phyloP scores from a whole-genome alignment of 2,113 vertebrate species.

The Mellivora capensis region DNA sequence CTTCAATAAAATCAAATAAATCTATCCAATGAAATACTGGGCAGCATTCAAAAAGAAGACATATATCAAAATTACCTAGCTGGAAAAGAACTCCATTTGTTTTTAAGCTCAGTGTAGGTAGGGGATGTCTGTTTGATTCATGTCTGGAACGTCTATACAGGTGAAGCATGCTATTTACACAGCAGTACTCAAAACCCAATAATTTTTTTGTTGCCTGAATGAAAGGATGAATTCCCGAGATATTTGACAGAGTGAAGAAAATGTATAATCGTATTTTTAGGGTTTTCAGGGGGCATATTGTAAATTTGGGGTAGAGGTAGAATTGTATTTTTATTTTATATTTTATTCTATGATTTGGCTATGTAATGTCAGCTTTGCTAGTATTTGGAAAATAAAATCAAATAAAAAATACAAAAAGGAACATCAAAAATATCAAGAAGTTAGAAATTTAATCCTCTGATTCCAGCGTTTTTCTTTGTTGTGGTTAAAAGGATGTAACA shows the following conservation, averaged over 20 bases:
- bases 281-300: rapidly evolving
- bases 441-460: background rate
- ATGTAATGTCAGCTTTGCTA: background rate
- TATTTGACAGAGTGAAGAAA: background rate
- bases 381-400: background rate
- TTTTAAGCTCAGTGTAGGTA: background rate
- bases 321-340: background rate
- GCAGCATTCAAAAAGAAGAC: background rate
- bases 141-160: background rate
- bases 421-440: background rate
- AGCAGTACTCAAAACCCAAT: background rate
- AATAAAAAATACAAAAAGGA: background rate
- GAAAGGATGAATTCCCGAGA: background rate
- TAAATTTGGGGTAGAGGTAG: background rate
- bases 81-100: background rate
- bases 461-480: background rate
- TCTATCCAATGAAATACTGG: background rate
- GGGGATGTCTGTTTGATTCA: background rate
- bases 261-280: background rate
- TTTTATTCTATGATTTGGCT: background rate
- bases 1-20: background rate
- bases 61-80: background rate
- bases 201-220: background rate
- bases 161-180: background rate
- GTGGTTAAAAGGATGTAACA: background rate